phyloP scores from a whole-genome alignment of 2,888 invertebrate genomes.

The Xestia rhomboidea region DNA sequence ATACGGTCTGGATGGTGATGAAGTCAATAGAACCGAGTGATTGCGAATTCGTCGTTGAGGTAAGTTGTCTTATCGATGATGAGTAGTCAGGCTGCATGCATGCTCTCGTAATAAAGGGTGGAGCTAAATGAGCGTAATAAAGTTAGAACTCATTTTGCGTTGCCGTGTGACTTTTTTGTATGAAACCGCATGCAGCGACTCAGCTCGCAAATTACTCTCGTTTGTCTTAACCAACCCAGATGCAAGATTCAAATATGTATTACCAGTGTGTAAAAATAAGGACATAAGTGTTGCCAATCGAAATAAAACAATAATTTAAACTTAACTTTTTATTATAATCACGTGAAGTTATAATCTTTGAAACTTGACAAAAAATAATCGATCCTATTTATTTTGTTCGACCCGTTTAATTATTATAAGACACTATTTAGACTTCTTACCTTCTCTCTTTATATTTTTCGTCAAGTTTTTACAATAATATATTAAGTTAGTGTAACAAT shows the following conservation, averaged over 20 bases:
- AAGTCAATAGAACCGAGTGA: no score
- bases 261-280: not conserved
- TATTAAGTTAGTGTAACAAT: constrained; percentile 34
- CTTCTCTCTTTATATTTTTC: constrained; percentile 22
- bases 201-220: not conserved
- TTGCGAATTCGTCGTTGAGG: no score
- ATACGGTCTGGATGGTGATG: no score
- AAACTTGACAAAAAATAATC: constrained; percentile 58
- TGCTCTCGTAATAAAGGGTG: no score
- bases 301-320: constrained; percentile 64
- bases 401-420: constrained; percentile 37
- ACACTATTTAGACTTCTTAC: constrained; percentile 18
- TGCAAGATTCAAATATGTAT: not conserved
- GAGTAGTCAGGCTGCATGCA: no score
- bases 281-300: not conserved
- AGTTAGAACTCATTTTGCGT: no score
- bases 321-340: constrained; percentile 66
- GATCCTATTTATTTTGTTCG: constrained; percentile 43
- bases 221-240: not conserved
- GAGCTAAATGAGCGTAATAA: no score
- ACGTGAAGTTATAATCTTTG: constrained; percentile 48
- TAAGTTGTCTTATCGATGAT: no score
- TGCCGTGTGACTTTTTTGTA: no score
- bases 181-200: no score
- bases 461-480: constrained; percentile 44